Base-by-base conservation (phyloP, 2,113 vertebrate species). In the Odontophorus gujanensis region DNA sequence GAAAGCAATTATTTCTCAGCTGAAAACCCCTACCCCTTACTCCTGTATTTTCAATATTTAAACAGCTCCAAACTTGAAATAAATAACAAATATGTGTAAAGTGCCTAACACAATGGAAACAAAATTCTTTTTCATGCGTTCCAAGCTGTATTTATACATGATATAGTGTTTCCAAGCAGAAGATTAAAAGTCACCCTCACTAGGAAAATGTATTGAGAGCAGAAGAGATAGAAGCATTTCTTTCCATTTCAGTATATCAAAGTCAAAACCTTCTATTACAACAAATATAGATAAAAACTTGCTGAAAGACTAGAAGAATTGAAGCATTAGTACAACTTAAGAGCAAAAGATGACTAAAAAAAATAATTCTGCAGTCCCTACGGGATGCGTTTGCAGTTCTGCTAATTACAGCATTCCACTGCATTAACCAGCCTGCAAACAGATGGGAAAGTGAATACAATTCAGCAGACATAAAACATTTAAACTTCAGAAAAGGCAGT, bases 381-480 rank as follows among this genome's bases (percentile, higher is more conserved):
- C 47, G 85, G 81, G 58, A 42, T 67, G 87, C 65, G 83, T 48
- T 22, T 50, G 25, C n/a, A 87, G 77, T n/a, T 86, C 24, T 38
- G 55, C 47, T 79, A 85, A 81, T 87, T 87, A 53, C 87, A 92
- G 80, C 32, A 93, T 26, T 25, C 61, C 91, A 45, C 69, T 43
- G 19, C 34, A 81, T 88, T 81, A 95, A 90, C 59, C 50, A 88
- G 67, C 9, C 69, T 77, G 58, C 40, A 93, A 94, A 80, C 14
- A 91, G 59, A 90, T n/a, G 40, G 95, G 81, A 47, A 92, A 88
- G 80, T 75, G 75, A 50, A 90, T 89, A 68, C 30, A 84, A 81
- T 80, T 92, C 81, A 86, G 30, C 11, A 91, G 62, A 81, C 22
- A 43, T 68, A n/a, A 92, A 95, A 87, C 94, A 94, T 85, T 93